A percentile compares a stretch with the other conserved stretches of the same genome.
phyloP scores from a whole-genome alignment of 2,888 invertebrate genomes.

The Calameuta pallipes region DNA sequence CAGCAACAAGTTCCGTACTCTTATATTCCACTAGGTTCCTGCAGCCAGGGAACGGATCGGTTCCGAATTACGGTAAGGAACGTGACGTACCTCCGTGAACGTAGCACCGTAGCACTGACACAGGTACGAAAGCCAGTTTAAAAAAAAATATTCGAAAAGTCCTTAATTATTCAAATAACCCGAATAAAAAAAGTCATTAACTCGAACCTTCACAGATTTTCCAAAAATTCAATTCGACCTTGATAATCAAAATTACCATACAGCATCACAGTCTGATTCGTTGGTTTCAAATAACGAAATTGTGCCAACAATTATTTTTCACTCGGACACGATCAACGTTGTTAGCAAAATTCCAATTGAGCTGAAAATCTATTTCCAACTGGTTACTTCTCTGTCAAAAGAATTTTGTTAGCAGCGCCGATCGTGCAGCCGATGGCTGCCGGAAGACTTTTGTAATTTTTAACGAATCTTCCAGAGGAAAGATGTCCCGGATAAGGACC shows the following conservation, averaged over 20 bases:
- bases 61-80: background rate
- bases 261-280: background rate
- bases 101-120: background rate
- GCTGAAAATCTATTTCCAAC: background rate
- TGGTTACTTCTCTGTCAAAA: background rate
- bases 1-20: conserved; percentile 62
- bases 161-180: background rate
- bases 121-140: background rate
- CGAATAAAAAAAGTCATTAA: background rate
- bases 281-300: background rate
- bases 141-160: background rate
- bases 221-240: background rate
- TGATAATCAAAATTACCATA: background rate
- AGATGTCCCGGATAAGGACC: background rate
- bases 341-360: background rate
- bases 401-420: background rate
- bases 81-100: background rate
- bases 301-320: background rate
- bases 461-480: background rate
- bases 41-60: background rate
- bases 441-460: background rate
- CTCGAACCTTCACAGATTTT: background rate
- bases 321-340: background rate
- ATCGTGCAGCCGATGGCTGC: background rate
- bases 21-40: conserved; percentile 40